Conservation (phyloP, 2,113 vertebrate species). For the Agapornis roseicollis region DNA sequence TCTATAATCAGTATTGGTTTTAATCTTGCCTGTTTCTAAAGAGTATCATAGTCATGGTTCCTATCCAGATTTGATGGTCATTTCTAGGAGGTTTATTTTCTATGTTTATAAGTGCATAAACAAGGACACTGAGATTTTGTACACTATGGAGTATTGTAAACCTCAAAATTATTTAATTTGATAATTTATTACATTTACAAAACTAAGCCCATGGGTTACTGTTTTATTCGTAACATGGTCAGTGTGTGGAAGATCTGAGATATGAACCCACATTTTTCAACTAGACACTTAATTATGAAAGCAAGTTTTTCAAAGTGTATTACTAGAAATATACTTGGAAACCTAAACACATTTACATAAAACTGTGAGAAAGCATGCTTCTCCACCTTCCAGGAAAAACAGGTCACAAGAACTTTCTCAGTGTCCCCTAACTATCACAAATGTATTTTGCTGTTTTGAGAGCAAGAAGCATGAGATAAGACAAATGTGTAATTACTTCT, state of each 20-base stretch:
- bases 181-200: not conserved
- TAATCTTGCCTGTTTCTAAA: not conserved
- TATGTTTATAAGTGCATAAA: not conserved
- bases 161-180: not conserved
- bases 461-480: conserved; percentile 76
- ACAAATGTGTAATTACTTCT: conserved; percentile 82
- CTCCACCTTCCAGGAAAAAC: conserved; percentile 13
- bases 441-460: conserved; percentile 67
- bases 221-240: not conserved
- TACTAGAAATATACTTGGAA: not conserved
- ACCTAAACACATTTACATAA: not conserved
- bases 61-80: not conserved
- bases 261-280: not conserved
- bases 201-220: not conserved
- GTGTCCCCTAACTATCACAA: conserved; percentile 4
- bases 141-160: not conserved
- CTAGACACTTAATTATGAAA: not conserved
- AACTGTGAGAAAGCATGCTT: not conserved
- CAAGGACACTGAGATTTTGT: not conserved
- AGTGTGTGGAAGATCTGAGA: not conserved
- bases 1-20: not conserved
- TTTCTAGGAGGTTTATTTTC: not conserved
- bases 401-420: conserved; percentile 13
- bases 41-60: not conserved
- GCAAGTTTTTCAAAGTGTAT: not conserved